A percentile compares a stretch with the other conserved stretches of the same genome.
phyloP scores from a whole-genome alignment of 1,140 invertebrate species.

The Drosophila lacertosa region DNA sequence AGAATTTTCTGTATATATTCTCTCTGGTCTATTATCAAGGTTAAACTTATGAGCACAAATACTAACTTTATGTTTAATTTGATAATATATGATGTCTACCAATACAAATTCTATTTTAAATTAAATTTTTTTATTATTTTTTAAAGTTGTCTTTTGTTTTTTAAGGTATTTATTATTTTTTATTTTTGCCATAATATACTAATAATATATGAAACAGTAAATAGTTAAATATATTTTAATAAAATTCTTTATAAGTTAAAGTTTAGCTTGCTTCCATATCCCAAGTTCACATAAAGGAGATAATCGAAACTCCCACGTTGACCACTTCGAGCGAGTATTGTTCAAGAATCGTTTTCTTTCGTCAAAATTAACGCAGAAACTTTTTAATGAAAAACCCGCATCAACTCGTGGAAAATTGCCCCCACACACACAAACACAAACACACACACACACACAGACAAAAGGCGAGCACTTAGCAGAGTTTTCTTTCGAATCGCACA shows the following conservation, averaged over 20 bases:
- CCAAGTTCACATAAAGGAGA: constrained; percentile 27
- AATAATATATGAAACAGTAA: too few relatives aligned
- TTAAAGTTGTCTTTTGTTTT: too few relatives aligned
- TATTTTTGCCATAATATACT: too few relatives aligned
- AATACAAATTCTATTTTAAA: too few relatives aligned
- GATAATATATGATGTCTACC: too few relatives aligned
- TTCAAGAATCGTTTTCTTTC: constrained; percentile 65
- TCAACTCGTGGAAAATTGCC: constrained; percentile 50
- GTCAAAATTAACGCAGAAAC: constrained; percentile 74
- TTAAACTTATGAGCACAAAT: too few relatives aligned
- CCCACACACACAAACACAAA: constrained; percentile 12
- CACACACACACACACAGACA: constrained; percentile 8
- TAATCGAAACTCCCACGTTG: constrained; percentile 53
- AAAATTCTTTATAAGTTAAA: constrained; percentile 5
- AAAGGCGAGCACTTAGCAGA: constrained; percentile 41
- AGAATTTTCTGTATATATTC: background rate
- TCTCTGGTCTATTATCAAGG: too few relatives aligned
- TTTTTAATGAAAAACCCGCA: constrained; percentile 80
- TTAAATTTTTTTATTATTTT: too few relatives aligned
- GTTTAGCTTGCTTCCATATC: constrained; percentile 12
- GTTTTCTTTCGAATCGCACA: constrained; percentile 41
- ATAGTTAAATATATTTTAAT: too few relatives aligned
- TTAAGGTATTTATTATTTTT: too few relatives aligned
- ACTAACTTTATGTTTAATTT: too few relatives aligned
- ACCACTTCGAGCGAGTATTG: constrained; percentile 31